Conservation (phyloP, 2,113 vertebrate genomes). For the Lasiurus cinereus region DNA sequence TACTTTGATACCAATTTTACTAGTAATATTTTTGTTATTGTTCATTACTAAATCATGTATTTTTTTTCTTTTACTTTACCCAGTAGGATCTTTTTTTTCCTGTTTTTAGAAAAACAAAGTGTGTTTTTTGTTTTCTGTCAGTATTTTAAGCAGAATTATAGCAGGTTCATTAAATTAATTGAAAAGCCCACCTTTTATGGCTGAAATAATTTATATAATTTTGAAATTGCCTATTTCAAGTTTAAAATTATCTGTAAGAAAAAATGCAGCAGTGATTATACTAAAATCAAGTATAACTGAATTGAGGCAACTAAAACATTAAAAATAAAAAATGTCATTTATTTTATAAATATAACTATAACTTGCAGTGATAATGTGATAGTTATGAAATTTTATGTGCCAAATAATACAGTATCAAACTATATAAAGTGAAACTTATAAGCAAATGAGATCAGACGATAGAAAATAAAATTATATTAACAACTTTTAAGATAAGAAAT, state of each 20-base stretch:
- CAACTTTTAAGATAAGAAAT: slow-evolving; percentile 60
- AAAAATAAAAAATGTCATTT: neutral
- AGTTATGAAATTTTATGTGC: slow-evolving; percentile 70
- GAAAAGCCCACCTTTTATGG: slow-evolving; percentile 15
- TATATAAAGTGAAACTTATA: slow-evolving; percentile 70
- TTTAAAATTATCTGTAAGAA: slow-evolving; percentile 23
- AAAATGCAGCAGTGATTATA: neutral
- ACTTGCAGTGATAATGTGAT: slow-evolving; percentile 25
- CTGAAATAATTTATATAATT: slow-evolving; percentile 62
- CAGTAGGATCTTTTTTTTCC: neutral
- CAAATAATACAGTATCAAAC: slow-evolving; percentile 67
- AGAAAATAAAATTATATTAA: slow-evolving; percentile 72
- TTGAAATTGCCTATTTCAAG: slow-evolving; percentile 41
- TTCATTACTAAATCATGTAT: neutral
- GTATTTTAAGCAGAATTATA: slow-evolving; percentile 53
- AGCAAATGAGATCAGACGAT: slow-evolving; percentile 63
- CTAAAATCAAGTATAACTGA: slow-evolving; percentile 50
- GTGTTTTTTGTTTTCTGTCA: slow-evolving; percentile 45
- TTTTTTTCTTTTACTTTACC: neutral
- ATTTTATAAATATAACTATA: slow-evolving; percentile 67
- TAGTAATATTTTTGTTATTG: neutral
- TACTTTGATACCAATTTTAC: neutral
- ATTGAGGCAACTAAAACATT: slow-evolving; percentile 38
- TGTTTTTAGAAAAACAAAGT: slow-evolving; percentile 38
- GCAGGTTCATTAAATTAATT: slow-evolving; percentile 59